Evolutionary conservation across 1,140 invertebrate genomes (phyloP).

Genomic region (Thaumatotibia leucotreta): DNA sequence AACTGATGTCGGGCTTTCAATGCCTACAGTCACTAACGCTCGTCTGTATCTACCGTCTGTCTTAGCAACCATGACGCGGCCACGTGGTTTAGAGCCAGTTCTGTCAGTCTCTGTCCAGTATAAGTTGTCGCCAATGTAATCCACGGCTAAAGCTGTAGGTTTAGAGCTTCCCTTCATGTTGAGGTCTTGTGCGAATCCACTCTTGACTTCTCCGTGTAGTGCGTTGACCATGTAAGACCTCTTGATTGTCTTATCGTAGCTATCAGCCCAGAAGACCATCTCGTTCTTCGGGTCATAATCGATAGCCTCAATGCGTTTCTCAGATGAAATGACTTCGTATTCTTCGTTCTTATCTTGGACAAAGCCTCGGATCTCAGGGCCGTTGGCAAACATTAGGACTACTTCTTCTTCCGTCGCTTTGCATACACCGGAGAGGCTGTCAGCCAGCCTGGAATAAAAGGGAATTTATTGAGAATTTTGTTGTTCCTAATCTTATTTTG

Average conservation of each 20-base stretch:
- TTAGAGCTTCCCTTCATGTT: conserved; percentile 88
- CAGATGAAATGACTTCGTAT: conserved; percentile 86
- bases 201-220: conserved; percentile 84
- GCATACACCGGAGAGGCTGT: conserved; percentile 89
- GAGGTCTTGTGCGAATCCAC: conserved; percentile 92
- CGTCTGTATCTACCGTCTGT: conserved; percentile 93
- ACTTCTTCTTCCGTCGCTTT: conserved; percentile 82
- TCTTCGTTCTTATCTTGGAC: conserved; percentile 82
- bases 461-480: conserved; percentile 8
- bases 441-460: conserved; percentile 75
- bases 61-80: conserved; percentile 90
- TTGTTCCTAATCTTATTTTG: too few relatives aligned
- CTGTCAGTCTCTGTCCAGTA: conserved; percentile 95
- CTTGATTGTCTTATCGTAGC: conserved; percentile 92
- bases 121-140: conserved; percentile 94
- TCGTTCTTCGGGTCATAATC: conserved; percentile 90
- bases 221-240: conserved; percentile 93
- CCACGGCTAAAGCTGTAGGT: conserved; percentile 90
- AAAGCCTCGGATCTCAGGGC: conserved; percentile 90
- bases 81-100: conserved; percentile 82
- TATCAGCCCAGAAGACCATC: conserved; percentile 96
- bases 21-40: conserved; percentile 82
- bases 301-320: conserved; percentile 91
- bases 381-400: conserved; percentile 85
- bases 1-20: conserved; percentile 91